phyloP scores from a whole-genome alignment of 1,140 invertebrate genomes.

The Macrobrachium rosenbergii region DNA sequence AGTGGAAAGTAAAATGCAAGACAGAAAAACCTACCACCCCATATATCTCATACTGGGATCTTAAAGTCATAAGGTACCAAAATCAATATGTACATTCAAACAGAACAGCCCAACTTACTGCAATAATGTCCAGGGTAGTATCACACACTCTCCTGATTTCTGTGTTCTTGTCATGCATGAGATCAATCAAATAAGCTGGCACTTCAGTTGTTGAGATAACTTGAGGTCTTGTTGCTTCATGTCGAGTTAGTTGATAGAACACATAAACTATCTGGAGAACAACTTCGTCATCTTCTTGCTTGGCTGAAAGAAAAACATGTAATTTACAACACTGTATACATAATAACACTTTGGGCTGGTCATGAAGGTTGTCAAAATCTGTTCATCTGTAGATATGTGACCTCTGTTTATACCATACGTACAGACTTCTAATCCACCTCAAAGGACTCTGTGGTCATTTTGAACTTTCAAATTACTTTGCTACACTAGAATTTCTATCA shows the following conservation, averaged over 20 bases:
- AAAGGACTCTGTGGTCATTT: no score
- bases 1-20: no score
- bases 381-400: no score
- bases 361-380: background rate
- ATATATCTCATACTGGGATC: background rate
- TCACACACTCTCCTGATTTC: slow-evolving; percentile 93
- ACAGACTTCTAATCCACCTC: no score
- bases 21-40: background rate
- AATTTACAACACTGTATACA: background rate
- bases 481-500: no score
- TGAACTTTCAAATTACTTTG: no score
- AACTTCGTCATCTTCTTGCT: slow-evolving; percentile 98
- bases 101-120: slow-evolving; percentile 73
- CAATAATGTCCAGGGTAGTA: slow-evolving; percentile 91
- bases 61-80: background rate
- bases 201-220: slow-evolving; percentile 88
- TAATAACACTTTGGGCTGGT: background rate
- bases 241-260: slow-evolving; percentile 92
- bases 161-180: slow-evolving; percentile 97
- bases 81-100: no score
- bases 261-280: slow-evolving; percentile 94
- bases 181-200: slow-evolving; percentile 95
- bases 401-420: no score
- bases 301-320: slow-evolving; percentile 74
- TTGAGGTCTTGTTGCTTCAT: slow-evolving; percentile 84